Base-by-base conservation (phyloP, 2,888 invertebrate species). In the Pyrgus malvae region DNA sequence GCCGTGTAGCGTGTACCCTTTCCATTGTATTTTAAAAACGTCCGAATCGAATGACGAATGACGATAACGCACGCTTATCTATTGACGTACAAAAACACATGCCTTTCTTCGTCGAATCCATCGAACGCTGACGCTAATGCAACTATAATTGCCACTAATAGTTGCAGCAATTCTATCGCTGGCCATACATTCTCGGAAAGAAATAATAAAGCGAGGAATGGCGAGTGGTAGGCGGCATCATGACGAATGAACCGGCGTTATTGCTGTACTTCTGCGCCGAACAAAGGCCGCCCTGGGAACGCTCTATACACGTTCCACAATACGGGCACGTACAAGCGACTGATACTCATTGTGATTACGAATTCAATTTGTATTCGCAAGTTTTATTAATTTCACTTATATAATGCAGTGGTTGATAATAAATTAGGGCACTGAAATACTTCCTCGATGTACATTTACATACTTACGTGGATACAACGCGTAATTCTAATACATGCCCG, bases 161-260 rank as follows among this genome's bases (percentile, higher is more conserved):
- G 67, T 42, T 37, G 35, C 66, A 62, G 70, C 68, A 69, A 70
- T 65, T 72, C 69, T 46, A 68, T 66, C 64, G 63, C 63, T 60
- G 60, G 64, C 66, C 68, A 71, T 69, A 64, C 56, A 66, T 80
- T 80, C 78, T 75, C 57, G 71, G 77, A 75, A 78, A 68, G 64
- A 68, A 70, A 70, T 77, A 76, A 76, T 72, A 70, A 72, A 72
- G 67, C 68, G 67, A 69, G 72, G 65, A 68, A 62, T 60, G 62
- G 59, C 53, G 35, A 56, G 51, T 48, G 31, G 53, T 45, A 53
- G 33, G 17, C 11, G 37, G 64, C 64, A 67, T 69, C 75, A 72
- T 74, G 74, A 74, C 70, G 67, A 66, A 60, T 64, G 60, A 59
- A 56, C 66, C 65, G 61, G 64, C 63, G 61, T 65, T 71, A 68